Base-by-base conservation (phyloP, 64 coral and sea anemone species). In the Dendrophyllia cribrosa region DNA sequence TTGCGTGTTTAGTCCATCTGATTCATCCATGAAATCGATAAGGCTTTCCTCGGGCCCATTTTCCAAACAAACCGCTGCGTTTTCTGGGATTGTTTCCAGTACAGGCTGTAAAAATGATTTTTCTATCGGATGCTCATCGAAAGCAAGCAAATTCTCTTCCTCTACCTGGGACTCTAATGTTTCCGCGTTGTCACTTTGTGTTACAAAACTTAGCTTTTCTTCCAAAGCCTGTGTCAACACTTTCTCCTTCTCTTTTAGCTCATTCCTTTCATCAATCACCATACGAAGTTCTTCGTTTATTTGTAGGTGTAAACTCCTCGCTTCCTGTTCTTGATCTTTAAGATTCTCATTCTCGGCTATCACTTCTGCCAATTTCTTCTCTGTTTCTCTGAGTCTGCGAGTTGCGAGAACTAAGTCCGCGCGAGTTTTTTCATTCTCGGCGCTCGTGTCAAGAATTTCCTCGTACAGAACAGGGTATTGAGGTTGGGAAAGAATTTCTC, bases 241-340 rank as follows among this genome's bases (percentile, higher is more conserved):
- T 21, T 12, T 75, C 22, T 86, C 82, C 72, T n/a, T 86, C 5
- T 93, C 61, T 77, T 58, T 59, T 11, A 83, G 69, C 17, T 91
- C 70, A 4, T 56, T 26, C 19, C 83, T 91, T 46, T 83, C 89
- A 58, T 45, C 55, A 14, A 48, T 59, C 53, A 91, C 44, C 60
- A 66, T 59, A 72, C 43, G 58, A 21, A 91, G 23, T 52, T 61
- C 66, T 22, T 59, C 34, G 6, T 84, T 34, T 7, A 84, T 49
- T 68, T 67, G 80, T 10, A 50, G 62, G 17, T 68, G 80, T 20
- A 84, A 67, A 55, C 71, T 65, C 62, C 14, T 74, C 14, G 78
- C 76, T 75, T 89, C 67, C 22, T 78, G 21, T 50, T 94, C 92
- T 51, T 74, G 59, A 68, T 89, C 86, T 89, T 89, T 89, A 26